These are phyloP conservation scores for Microplitis deprimator DNA, from an alignment of 2,888 invertebrate species.

Conservation along the genomic window DNA sequence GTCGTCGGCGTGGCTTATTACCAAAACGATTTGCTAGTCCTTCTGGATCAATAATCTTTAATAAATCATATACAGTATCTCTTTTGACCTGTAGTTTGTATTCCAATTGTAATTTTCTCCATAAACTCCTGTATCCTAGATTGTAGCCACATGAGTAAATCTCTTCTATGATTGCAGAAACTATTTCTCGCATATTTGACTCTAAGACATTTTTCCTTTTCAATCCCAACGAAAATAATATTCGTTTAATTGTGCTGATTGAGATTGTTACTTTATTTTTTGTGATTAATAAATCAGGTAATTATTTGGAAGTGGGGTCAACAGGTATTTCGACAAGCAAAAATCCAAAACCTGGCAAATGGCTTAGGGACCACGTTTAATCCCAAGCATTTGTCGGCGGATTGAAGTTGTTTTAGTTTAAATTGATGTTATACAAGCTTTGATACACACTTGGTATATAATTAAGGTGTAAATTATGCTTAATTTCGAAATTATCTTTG, in stretches of 20 bases:
- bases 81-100: neutral
- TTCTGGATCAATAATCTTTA: neutral
- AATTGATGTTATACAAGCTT: too few species aligned
- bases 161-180: constrained; percentile 7
- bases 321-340: too few species aligned
- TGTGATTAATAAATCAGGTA: too few species aligned
- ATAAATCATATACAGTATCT: constrained; percentile 2
- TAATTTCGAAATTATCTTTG: too few species aligned
- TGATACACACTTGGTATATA: too few species aligned
- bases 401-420: too few species aligned
- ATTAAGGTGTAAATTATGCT: too few species aligned
- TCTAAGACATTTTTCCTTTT: neutral
- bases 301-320: too few species aligned
- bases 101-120: constrained; percentile 5
- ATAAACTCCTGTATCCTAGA: constrained; percentile 18
- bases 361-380: too few species aligned
- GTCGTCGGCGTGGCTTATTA: constrained; percentile 14
- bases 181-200: neutral
- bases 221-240: constrained; percentile 8
- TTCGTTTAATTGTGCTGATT: constrained; percentile 4
- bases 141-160: constrained; percentile 5
- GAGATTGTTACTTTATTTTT: too few species aligned
- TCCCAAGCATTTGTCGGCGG: too few species aligned
- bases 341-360: too few species aligned
- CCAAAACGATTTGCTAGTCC: constrained; percentile 14